A percentile compares a stretch with the other conserved stretches of the same genome.
Conservation (phyloP, 2,113 vertebrate genomes). For the Atherinomorus stipes region DNA sequence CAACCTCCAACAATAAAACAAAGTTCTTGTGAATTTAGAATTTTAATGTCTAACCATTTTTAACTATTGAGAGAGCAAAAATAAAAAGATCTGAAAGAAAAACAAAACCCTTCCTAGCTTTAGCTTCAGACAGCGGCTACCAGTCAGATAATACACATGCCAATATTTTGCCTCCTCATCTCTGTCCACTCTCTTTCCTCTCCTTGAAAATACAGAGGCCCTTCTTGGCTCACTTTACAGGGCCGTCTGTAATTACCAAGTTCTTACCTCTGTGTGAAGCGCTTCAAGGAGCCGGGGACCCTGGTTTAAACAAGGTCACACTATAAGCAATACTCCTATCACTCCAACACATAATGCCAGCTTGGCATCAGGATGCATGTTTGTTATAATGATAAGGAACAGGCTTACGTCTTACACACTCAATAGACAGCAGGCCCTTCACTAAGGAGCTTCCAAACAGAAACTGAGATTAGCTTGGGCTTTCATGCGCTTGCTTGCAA, state of each 20-base stretch:
- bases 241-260: constrained; percentile 51
- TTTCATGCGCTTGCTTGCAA: constrained; percentile 11
- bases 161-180: not conserved
- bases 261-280: constrained; percentile 45
- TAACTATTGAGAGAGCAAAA: too few relatives aligned
- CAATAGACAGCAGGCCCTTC: constrained; percentile 21
- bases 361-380: not conserved
- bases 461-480: constrained; percentile 43
- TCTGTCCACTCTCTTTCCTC: not conserved
- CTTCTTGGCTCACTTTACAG: constrained; percentile 6
- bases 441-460: constrained; percentile 34
- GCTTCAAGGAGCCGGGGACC: constrained; percentile 36
- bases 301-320: constrained; percentile 70
- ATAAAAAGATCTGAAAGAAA: not conserved
- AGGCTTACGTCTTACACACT: constrained; percentile 22
- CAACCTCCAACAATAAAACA: too few relatives aligned
- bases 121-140: not conserved
- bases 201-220: constrained; percentile 36
- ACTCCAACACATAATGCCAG: constrained; percentile 5
- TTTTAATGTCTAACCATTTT: too few relatives aligned
- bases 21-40: too few relatives aligned
- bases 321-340: constrained; percentile 65
- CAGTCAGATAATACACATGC: not conserved
- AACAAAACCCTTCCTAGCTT: not conserved
- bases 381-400: constrained; percentile 44